Conservation (phyloP, 2,888 invertebrate genomes). For the Dryobotodes eremita region DNA sequence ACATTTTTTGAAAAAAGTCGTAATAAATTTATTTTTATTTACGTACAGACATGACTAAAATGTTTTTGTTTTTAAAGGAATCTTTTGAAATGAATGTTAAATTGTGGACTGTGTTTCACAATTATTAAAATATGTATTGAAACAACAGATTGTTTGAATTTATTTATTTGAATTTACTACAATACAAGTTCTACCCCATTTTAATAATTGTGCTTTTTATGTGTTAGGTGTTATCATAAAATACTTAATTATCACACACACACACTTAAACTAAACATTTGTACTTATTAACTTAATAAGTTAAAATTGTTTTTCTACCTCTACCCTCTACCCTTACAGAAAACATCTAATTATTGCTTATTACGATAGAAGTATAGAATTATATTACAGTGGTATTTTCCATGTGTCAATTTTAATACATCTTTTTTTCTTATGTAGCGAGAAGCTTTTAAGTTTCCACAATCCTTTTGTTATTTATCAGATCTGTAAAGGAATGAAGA, state of each 20-base stretch:
- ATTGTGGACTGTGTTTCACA: slow-evolving; percentile 83
- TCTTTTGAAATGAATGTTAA: slow-evolving; percentile 79
- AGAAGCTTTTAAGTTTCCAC: background rate
- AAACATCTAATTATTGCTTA: slow-evolving; percentile 1
- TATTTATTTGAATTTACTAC: slow-evolving; percentile 40
- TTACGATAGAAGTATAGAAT: background rate
- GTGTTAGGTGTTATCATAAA: slow-evolving; percentile 36
- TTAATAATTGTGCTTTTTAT: slow-evolving; percentile 36
- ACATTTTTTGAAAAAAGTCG: slow-evolving; percentile 4
- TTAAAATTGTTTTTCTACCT: background rate
- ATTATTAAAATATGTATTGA: slow-evolving; percentile 85
- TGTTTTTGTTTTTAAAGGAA: slow-evolving; percentile 25
- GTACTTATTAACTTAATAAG: background rate
- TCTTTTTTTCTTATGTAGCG: background rate
- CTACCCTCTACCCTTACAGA: background rate
- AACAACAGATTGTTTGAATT: slow-evolving; percentile 73
- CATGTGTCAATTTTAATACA: slow-evolving; percentile 21
- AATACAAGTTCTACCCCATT: slow-evolving; percentile 69
- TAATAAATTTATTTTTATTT: slow-evolving; percentile 21
- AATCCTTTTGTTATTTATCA: slow-evolving; percentile 48
- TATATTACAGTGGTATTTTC: slow-evolving; percentile 41
- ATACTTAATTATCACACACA: slow-evolving; percentile 19
- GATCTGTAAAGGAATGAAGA: slow-evolving; percentile 94
- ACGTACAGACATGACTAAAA: slow-evolving; percentile 20
- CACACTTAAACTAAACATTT: slow-evolving; percentile 7